These are phyloP conservation scores for Halcyon smyrnensis DNA, from an alignment of 2,797 vertebrate species.

Conservation along the genomic window DNA sequence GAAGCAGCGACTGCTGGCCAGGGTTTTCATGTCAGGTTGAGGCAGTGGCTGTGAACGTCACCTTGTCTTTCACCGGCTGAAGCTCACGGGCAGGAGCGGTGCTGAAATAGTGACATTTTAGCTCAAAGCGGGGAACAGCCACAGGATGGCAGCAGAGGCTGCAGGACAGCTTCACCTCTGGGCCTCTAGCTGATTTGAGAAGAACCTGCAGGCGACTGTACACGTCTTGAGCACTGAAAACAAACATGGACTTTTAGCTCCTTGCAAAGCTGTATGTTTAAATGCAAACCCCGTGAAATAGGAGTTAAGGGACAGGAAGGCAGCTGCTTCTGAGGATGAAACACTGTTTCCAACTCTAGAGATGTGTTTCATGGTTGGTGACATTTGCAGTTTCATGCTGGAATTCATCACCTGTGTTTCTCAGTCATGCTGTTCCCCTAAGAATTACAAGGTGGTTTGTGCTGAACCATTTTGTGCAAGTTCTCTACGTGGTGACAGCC, in stretches of 20 bases:
- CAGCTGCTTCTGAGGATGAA: background rate
- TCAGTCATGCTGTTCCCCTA: fast-evolving
- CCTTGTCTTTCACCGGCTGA: background rate
- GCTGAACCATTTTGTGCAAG: background rate
- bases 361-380: background rate
- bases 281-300: background rate
- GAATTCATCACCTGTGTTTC: background rate
- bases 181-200: fast-evolving
- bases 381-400: background rate
- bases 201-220: fast-evolving
- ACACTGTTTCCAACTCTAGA: background rate
- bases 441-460: background rate
- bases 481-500: background rate
- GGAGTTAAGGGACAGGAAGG: background rate
- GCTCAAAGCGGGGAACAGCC: background rate
- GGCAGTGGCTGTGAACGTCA: background rate
- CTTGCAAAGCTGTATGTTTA: background rate
- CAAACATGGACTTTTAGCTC: background rate
- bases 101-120: fast-evolving
- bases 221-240: fast-evolving
- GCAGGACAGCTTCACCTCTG: fast-evolving
- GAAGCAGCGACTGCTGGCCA: background rate
- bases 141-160: background rate
- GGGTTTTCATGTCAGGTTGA: background rate
- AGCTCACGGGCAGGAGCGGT: fast-evolving